Evolutionary conservation across 2,888 invertebrate species (phyloP).

Genomic region (Yponomeuta evonymella): DNA sequence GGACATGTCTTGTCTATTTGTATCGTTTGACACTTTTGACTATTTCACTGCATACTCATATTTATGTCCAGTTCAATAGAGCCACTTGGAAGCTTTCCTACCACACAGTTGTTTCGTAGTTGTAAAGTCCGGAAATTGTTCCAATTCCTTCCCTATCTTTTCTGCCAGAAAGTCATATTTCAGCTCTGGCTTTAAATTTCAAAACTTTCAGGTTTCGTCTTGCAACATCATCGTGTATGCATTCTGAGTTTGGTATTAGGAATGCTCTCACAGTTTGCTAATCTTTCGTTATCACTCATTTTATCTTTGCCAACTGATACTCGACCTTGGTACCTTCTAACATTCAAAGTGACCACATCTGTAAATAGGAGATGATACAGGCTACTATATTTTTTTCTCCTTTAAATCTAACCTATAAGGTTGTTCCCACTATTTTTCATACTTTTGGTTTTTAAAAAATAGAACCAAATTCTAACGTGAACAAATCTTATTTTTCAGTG

Average conservation of each 20-base stretch:
- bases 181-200: not conserved
- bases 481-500: no score
- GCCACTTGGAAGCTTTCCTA: no score
- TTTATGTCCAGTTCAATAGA: no score
- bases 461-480: no score
- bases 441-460: no score
- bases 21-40: not conserved
- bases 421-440: no score
- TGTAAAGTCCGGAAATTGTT: not conserved
- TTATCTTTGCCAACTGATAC: conserved; percentile 24
- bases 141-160: not conserved
- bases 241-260: conserved; percentile 24
- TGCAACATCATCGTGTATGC: not conserved
- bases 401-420: no score
- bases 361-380: no score
- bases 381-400: no score
- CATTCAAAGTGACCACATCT: not conserved
- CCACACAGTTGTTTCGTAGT: no score
- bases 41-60: not conserved
- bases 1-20: conserved; percentile 6
- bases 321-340: conserved; percentile 39
- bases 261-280: conserved; percentile 20
- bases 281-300: conserved; percentile 40
- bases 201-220: not conserved
- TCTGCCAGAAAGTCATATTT: not conserved